These are phyloP conservation scores for Bombus waltoni DNA, from an alignment of 1,140 invertebrate genomes.

Conservation along the genomic window DNA sequence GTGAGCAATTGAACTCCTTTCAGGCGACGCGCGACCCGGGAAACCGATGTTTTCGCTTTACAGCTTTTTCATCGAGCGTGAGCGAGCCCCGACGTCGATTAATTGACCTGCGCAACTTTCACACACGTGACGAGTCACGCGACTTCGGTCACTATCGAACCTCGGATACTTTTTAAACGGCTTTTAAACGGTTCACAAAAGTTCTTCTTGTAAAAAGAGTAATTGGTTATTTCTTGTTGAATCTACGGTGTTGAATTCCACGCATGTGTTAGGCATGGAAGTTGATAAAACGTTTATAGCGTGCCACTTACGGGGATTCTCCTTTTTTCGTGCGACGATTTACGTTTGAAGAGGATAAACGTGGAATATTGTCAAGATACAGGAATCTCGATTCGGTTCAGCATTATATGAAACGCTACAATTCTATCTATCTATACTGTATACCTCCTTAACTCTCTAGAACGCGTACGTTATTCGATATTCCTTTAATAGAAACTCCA, in stretches of 20 bases:
- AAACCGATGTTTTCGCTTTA: slow-evolving; percentile 54
- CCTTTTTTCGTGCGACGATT: not conserved
- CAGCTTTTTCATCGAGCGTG: slow-evolving; percentile 45
- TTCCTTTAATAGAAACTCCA: too few species aligned
- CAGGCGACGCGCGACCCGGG: not conserved
- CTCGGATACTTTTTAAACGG: not conserved
- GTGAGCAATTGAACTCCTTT: slow-evolving; percentile 5
- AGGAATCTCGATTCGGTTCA: not conserved
- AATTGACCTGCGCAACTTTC: slow-evolving; percentile 51
- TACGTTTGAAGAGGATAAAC: not conserved
- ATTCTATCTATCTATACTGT: not conserved
- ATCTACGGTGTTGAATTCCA: too few species aligned
- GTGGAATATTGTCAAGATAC: not conserved
- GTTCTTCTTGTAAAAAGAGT: not conserved
- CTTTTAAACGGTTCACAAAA: not conserved
- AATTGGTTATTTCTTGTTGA: too few species aligned
- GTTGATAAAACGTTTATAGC: not conserved
- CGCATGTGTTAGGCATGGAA: not conserved
- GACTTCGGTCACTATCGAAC: not conserved
- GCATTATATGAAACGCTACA: not conserved
- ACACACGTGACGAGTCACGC: slow-evolving; percentile 26
- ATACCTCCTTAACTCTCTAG: too few species aligned
- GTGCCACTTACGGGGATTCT: not conserved
- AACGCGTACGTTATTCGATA: too few species aligned
- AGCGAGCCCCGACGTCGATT: slow-evolving; percentile 50